These are phyloP conservation scores for Sylvietta virens DNA, from an alignment of 2,113 vertebrate genomes.

Conservation along the genomic window DNA sequence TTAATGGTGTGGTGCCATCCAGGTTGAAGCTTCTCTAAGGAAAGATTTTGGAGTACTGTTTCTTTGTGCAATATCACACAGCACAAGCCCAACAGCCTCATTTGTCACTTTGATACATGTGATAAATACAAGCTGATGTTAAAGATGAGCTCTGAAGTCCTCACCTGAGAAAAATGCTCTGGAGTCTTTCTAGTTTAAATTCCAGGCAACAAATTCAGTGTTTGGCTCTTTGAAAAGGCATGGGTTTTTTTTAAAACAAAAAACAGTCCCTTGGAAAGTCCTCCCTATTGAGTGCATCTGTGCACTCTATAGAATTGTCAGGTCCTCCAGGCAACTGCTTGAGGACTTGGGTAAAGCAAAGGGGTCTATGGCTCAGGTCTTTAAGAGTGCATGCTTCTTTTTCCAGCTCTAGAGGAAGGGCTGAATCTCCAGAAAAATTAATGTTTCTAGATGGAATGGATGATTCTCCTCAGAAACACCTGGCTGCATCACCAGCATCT, in stretches of 20 bases:
- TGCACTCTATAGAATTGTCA: background rate
- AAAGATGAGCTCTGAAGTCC: background rate
- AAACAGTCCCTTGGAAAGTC: background rate
- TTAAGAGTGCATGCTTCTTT: background rate
- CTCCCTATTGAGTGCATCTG: rapidly evolving
- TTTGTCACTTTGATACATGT: background rate
- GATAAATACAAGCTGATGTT: background rate
- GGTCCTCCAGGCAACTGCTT: background rate
- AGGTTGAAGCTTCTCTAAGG: background rate
- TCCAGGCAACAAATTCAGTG: background rate
- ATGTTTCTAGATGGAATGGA: background rate
- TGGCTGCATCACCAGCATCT: background rate
- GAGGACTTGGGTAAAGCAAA: background rate
- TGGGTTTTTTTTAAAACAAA: background rate
- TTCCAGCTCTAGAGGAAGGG: background rate
- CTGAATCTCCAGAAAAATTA: background rate
- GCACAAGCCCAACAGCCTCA: background rate
- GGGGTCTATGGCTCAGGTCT: background rate
- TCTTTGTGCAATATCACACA: background rate
- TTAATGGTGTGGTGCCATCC: background rate
- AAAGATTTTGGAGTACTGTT: background rate
- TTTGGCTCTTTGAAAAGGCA: background rate
- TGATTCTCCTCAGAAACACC: background rate
- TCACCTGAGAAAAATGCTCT: background rate
- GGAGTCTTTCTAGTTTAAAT: background rate